Conservation (phyloP, 1,140 invertebrate genomes). For the Meloidogyne floridensis region DNA sequence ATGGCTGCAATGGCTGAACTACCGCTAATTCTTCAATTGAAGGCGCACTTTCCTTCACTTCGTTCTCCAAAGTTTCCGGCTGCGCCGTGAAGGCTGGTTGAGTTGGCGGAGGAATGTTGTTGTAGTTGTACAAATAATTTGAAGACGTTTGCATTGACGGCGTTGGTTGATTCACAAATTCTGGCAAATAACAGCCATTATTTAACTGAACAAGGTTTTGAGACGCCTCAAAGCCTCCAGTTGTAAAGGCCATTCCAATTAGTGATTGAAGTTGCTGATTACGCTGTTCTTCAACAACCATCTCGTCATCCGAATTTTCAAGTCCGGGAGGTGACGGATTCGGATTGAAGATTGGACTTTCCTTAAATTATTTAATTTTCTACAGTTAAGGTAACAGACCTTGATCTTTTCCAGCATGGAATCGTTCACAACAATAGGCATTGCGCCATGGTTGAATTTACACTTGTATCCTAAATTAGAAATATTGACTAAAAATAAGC, state of each 20-base stretch:
- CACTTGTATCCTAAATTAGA: neutral
- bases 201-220: too few relatives aligned
- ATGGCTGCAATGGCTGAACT: neutral
- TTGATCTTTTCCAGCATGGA: neutral
- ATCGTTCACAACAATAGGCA: constrained; percentile 9
- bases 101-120: neutral
- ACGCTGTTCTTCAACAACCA: too few relatives aligned
- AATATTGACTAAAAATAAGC: neutral
- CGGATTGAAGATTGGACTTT: neutral
- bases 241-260: too few relatives aligned
- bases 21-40: neutral
- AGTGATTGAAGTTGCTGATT: too few relatives aligned
- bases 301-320: neutral
- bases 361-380: neutral
- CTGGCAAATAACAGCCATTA: too few relatives aligned
- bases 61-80: neutral
- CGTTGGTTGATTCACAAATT: too few relatives aligned
- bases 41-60: neutral
- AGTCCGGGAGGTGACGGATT: neutral
- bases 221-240: too few relatives aligned
- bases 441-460: constrained; percentile 7
- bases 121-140: neutral
- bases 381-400: too few relatives aligned
- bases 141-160: too few relatives aligned
- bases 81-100: neutral